These are phyloP conservation scores for Casuarius casuarius DNA, from an alignment of 2,113 vertebrate species.

Conservation along the genomic window DNA sequence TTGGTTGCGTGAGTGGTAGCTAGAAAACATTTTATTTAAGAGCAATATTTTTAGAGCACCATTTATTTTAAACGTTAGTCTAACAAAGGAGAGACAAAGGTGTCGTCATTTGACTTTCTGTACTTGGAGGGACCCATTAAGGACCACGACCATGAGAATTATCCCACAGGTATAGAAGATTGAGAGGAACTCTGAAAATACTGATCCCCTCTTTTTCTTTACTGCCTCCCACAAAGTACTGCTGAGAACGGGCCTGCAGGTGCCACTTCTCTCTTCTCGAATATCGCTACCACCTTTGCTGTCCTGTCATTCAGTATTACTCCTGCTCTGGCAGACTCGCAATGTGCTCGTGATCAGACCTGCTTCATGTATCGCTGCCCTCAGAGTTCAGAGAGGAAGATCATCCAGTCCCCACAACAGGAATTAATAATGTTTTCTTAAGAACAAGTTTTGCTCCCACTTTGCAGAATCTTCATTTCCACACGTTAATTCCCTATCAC, in stretches of 20 bases:
- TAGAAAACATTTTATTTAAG: accelerated
- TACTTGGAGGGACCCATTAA: not conserved
- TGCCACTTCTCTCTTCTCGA: not conserved
- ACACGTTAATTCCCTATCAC: not conserved
- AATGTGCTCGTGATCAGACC: not conserved
- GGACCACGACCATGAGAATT: not conserved
- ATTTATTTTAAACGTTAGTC: not conserved
- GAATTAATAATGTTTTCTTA: not conserved
- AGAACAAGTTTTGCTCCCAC: not conserved
- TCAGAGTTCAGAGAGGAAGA: not conserved
- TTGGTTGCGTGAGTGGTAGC: not conserved
- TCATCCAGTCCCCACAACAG: not conserved
- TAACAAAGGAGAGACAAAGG: not conserved
- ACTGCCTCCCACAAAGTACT: not conserved
- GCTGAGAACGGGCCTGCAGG: not conserved
- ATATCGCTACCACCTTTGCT: not conserved
- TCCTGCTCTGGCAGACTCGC: not conserved
- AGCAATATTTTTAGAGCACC: not conserved
- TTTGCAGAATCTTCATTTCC: not conserved
- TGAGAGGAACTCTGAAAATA: not conserved
- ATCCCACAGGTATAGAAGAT: accelerated
- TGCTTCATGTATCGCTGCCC: accelerated
- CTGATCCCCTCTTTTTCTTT: not conserved
- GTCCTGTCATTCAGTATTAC: not conserved
- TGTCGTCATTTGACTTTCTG: not conserved